Conservation (phyloP, 1,140 invertebrate species). For the Dendrolimus punctatus region DNA sequence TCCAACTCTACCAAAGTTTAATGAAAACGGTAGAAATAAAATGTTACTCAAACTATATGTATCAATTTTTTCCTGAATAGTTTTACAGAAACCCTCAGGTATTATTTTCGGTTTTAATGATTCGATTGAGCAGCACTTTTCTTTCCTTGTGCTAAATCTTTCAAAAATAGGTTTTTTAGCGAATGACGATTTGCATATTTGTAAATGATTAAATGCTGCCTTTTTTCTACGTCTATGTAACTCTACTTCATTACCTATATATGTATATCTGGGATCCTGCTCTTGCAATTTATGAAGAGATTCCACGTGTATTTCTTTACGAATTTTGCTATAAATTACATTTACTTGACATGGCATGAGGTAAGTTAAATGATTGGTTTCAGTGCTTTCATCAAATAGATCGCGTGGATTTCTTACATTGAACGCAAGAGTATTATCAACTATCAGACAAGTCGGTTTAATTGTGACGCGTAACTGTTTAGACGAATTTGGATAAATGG, state of each 20-base stretch:
- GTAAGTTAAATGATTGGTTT: conserved; percentile 40
- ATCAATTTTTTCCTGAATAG: conserved; percentile 14
- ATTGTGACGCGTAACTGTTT: conserved; percentile 29
- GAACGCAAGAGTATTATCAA: conserved; percentile 33
- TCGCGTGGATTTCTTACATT: conserved; percentile 41
- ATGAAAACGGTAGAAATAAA: conserved; percentile 28
- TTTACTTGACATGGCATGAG: conserved; percentile 30
- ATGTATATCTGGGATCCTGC: conserved; percentile 37
- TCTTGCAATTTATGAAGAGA: conserved; percentile 50
- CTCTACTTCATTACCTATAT: conserved; percentile 29
- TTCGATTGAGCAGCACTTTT: conserved; percentile 22
- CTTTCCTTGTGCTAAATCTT: conserved; percentile 25
- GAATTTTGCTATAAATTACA: conserved; percentile 24
- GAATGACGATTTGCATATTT: conserved; percentile 20
- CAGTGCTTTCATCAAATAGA: conserved; percentile 10
- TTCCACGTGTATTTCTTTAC: conserved; percentile 25
- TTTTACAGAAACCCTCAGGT: conserved; percentile 31
- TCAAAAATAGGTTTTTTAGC: conserved; percentile 22
- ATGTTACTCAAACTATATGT: conserved; percentile 43
- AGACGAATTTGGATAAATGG: conserved; percentile 38
- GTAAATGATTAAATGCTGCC: conserved; percentile 24
- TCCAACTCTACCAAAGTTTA: conserved; percentile 51
- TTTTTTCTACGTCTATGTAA: conserved; percentile 24
- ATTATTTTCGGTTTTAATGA: not conserved
- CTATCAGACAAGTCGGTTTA: conserved; percentile 39